These are phyloP conservation scores for Patella depressa DNA, from an alignment of 2,888 invertebrate species.

Conservation along the genomic window DNA sequence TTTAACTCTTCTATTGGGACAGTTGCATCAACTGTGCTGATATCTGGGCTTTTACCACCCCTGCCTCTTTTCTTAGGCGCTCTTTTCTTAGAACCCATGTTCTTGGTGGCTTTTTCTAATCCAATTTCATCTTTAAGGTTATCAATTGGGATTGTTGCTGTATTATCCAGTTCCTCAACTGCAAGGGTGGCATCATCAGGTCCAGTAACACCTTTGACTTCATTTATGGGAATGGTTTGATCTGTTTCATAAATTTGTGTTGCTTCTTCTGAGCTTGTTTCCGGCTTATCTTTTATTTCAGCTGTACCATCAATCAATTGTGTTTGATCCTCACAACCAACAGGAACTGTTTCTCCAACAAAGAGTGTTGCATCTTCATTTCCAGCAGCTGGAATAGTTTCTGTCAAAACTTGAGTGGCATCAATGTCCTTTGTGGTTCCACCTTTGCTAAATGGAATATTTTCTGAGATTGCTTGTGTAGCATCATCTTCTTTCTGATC, in stretches of 20 bases:
- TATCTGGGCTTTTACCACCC: constrained; percentile 1
- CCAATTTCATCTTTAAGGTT: constrained; percentile 21
- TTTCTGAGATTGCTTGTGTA: constrained; percentile 29
- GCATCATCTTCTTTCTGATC: background rate
- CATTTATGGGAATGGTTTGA: background rate
- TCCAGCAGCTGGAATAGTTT: constrained; percentile 15
- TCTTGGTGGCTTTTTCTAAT: constrained; percentile 8
- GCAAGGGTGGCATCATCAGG: constrained; percentile 26
- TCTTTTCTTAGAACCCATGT: too few species aligned
- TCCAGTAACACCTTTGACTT: constrained; percentile 28
- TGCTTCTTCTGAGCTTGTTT: background rate
- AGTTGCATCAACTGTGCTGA: constrained; percentile 17
- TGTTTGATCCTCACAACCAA: background rate
- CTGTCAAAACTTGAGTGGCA: constrained; percentile 7
- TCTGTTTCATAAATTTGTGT: background rate
- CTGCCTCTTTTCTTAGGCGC: background rate
- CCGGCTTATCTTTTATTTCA: background rate
- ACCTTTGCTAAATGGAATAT: constrained; percentile 18
- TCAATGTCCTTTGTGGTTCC: background rate
- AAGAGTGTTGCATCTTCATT: constrained; percentile 27
- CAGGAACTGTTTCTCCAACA: constrained; percentile 13
- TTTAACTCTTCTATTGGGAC: constrained; percentile 20
- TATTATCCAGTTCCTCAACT: constrained; percentile 12
- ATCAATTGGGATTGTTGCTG: background rate
- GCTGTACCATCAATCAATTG: constrained; percentile 3